Base-by-base conservation (phyloP, 2,113 vertebrate genomes). In the Chionomys nivalis region DNA sequence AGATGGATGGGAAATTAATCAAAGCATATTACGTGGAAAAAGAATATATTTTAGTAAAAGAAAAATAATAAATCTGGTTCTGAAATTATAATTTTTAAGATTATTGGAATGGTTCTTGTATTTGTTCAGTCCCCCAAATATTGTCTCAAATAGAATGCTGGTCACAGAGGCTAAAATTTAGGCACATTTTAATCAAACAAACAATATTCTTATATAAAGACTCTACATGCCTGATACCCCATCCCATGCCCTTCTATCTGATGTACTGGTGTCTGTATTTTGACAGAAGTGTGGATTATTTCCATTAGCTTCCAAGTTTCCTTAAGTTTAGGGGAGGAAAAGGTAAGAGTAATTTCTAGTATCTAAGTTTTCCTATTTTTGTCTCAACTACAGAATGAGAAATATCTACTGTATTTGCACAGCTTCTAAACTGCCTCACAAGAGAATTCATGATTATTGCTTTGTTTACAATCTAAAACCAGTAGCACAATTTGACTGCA, bases 401-500 rank as follows among this genome's bases (percentile, higher is more conserved):
- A 65, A 82, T 39, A 87, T 0, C 6, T 79, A 19, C 7, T 1
- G 4, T 58, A 39, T 89, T 89, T 89, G 23, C 13, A 89, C 85
- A 77, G 16, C 33, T 77, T 89, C 24, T 83, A 79, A 2, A 39
- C 8, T 89, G 52, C 72, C 9, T 96, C 39, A n/a, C 75, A 72
- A 66, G 17, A 63, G 23, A 13, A 92, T 87, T 73, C 85, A 85
- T 73, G 55, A 90, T 82, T 87, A 81, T 85, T 88, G 52, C 61
- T 91, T 47, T 86, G 23, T 79, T 87, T 81, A 72, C 70, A 33
- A 47, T 66, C 36, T 96, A 86, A 78, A 91, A 87, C 10, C 58
- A 83, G 52, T 52, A 93, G 95, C 95, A 23, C 47, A 87, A 86
- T 90, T 86, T 70, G 47, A 79, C 49, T 91, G 0, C 55, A 97